Evolutionary conservation across 30 jellyfish, hydroid and myxozoan species (phyloP).

Genomic region (Clytia hemisphaerica): DNA sequence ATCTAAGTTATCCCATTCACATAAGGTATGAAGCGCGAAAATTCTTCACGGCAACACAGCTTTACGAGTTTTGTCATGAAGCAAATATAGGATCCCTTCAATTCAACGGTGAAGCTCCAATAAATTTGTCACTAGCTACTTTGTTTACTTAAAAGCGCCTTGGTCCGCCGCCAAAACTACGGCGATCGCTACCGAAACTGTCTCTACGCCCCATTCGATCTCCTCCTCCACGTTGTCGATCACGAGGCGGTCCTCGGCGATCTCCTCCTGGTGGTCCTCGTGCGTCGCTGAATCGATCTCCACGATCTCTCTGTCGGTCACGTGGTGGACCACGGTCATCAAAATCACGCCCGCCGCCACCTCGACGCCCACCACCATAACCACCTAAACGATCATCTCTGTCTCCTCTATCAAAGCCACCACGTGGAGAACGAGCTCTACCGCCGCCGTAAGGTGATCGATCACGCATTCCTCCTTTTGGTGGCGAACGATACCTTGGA

Average conservation of each 20-base stretch:
- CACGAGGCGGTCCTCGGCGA: constrained; percentile 22
- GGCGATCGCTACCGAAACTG: constrained; percentile 22
- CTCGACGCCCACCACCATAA: neutral
- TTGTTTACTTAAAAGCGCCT: constrained; percentile 33
- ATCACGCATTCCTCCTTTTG: constrained; percentile 18
- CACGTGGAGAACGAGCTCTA: constrained; percentile 5
- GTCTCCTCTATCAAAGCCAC: constrained; percentile 11
- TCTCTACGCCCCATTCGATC: constrained; percentile 17
- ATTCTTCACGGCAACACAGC: too few species aligned
- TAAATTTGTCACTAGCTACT: too few species aligned
- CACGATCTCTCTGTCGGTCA: constrained; percentile 24
- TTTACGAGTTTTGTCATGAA: too few species aligned
- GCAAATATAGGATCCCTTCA: too few species aligned
- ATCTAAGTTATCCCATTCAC: too few species aligned
- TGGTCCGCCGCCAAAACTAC: constrained; percentile 38
- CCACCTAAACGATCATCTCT: constrained; percentile 12
- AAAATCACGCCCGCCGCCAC: neutral
- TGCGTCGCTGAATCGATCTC: constrained; percentile 10
- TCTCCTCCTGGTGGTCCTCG: constrained; percentile 25
- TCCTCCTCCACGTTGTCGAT: constrained; percentile 12
- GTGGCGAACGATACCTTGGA: constrained; percentile 13
- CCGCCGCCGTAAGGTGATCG: constrained; percentile 29
- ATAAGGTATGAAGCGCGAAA: too few species aligned
- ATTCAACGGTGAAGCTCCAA: too few species aligned
- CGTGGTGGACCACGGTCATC: constrained; percentile 31